A percentile compares a stretch with the other conserved stretches of the same genome.
Evolutionary conservation across 2,888 invertebrate genomes (phyloP).

Genomic region (Plebejus anna): DNA sequence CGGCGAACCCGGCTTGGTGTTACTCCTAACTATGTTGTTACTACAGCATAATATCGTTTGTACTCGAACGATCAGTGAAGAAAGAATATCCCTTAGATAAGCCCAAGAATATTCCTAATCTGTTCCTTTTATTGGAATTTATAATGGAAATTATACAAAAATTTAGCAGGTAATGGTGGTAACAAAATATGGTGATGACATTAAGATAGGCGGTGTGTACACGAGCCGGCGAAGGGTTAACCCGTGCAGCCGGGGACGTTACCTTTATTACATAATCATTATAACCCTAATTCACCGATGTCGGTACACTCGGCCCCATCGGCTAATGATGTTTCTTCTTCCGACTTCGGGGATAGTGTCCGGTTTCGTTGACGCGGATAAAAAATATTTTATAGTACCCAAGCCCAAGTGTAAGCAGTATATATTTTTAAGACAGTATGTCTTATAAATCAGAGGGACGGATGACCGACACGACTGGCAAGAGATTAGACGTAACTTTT

Average conservation of each 20-base stretch:
- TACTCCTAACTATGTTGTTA: background rate
- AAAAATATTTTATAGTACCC: too few species aligned
- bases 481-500: too few species aligned
- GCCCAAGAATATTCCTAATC: background rate
- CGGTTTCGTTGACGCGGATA: too few species aligned
- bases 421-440: too few species aligned
- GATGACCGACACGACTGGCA: too few species aligned
- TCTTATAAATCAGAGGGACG: too few species aligned
- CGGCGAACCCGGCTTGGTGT: background rate
- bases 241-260: background rate
- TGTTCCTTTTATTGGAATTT: background rate
- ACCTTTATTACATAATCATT: conserved; percentile 44
- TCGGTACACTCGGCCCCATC: background rate
- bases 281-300: conserved; percentile 36
- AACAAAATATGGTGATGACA: background rate
- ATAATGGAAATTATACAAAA: conserved; percentile 2
- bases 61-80: too few species aligned
- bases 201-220: background rate
- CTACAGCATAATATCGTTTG: background rate
- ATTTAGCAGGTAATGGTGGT: background rate
- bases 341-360: too few species aligned
- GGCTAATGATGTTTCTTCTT: too few species aligned
- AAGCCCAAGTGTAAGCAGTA: too few species aligned
- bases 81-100: too few species aligned
- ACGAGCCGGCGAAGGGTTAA: background rate